phyloP scores from a whole-genome alignment of 2,113 vertebrate genomes.

The Ctenodactylus gundi region DNA sequence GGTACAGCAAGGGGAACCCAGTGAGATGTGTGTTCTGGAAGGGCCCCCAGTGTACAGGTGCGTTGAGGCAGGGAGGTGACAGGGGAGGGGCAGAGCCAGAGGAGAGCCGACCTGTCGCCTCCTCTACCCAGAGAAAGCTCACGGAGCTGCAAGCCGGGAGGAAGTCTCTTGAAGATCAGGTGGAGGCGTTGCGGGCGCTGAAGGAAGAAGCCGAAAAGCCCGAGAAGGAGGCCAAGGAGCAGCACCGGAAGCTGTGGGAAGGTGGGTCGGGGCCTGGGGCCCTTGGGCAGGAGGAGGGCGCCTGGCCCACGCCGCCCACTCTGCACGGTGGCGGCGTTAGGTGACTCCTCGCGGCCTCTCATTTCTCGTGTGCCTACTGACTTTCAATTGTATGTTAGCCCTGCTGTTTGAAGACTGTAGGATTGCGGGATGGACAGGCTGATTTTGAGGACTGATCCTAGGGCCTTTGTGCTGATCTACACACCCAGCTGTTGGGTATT shows the following conservation, averaged over 20 bases:
- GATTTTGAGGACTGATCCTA: too few species aligned
- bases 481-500: background rate
- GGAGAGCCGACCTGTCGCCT: background rate
- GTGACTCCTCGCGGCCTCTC: background rate
- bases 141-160: slow-evolving; percentile 85
- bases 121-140: slow-evolving; percentile 84
- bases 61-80: background rate
- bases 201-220: slow-evolving; percentile 92
- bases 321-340: background rate
- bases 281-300: background rate
- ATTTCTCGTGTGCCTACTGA: background rate
- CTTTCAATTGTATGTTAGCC: background rate
- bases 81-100: background rate
- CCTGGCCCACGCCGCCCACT: background rate
- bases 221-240: slow-evolving; percentile 92
- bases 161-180: slow-evolving; percentile 86
- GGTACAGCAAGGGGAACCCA: background rate
- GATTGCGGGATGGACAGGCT: too few species aligned
- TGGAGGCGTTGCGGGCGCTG: slow-evolving; percentile 85
- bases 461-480: background rate
- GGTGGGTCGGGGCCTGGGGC: slow-evolving; percentile 74
- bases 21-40: background rate
- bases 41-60: fast-evolving
- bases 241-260: slow-evolving; percentile 91
- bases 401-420: background rate